These are phyloP conservation scores for Morpho deidamia DNA, from an alignment of 2,888 invertebrate genomes.

Conservation along the genomic window DNA sequence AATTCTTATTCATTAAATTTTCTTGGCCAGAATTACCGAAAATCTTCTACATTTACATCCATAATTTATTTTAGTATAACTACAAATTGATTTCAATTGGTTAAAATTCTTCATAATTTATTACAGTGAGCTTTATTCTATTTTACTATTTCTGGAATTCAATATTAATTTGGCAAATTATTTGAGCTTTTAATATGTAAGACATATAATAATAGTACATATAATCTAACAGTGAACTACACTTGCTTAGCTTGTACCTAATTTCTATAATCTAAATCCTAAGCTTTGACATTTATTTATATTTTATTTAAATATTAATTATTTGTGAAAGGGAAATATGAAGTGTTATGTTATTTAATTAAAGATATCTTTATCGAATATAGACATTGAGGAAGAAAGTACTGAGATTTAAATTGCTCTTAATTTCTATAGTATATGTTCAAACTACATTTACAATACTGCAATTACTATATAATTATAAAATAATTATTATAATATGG, in stretches of 20 bases:
- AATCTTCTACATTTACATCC: too few relatives aligned
- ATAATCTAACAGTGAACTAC: conserved; percentile 16
- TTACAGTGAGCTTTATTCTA: conserved; percentile 4
- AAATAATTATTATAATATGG: neutral
- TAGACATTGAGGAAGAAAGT: neutral
- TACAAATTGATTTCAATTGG: neutral
- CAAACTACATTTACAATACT: conserved; percentile 5
- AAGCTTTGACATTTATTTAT: neutral
- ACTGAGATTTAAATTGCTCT: neutral
- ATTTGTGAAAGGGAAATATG: neutral
- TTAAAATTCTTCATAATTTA: neutral
- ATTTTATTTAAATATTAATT: neutral
- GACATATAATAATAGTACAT: conserved; percentile 24
- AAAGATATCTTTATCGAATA: neutral
- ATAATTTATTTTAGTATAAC: neutral
- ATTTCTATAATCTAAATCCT: conserved; percentile 18
- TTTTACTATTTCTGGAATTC: conserved; percentile 13
- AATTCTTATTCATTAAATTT: too few relatives aligned
- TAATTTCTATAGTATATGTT: neutral
- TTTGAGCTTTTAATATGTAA: conserved; percentile 51
- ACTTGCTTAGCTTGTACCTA: conserved; percentile 20
- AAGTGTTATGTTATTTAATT: neutral
- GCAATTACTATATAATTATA: neutral
- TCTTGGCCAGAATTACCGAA: too few relatives aligned
- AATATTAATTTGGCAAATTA: conserved; percentile 68